A percentile compares a stretch with the other conserved stretches of the same genome.
Evolutionary conservation across 2,797 vertebrate species (phyloP).

Genomic region (Scyliorhinus canicula): DNA sequence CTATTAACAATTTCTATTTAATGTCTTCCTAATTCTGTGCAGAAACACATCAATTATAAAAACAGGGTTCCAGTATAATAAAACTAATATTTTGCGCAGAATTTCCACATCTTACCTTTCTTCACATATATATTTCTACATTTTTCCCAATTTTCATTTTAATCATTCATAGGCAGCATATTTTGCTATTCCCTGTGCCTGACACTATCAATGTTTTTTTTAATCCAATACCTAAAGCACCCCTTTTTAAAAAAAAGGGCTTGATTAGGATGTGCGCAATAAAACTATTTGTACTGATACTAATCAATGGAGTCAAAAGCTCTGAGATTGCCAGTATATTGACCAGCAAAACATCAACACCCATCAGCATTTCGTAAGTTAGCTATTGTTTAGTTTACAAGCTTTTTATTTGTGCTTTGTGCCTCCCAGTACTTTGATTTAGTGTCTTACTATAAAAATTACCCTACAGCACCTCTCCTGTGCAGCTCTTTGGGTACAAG

Average conservation of each 20-base stretch:
- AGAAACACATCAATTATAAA: neutral
- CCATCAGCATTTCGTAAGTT: conserved; percentile 1
- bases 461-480: neutral
- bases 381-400: conserved; percentile 2
- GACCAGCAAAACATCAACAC: neutral
- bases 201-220: neutral
- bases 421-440: neutral
- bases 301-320: neutral
- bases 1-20: neutral
- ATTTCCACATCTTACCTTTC: neutral
- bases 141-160: neutral
- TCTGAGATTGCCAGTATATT: neutral
- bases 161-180: neutral
- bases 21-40: neutral
- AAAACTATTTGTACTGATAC: neutral
- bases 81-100: neutral
- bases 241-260: neutral
- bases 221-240: neutral
- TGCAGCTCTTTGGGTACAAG: conserved; percentile 24
- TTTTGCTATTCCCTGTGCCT: neutral
- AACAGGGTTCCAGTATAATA: neutral
- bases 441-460: conserved; percentile 33
- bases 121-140: neutral
- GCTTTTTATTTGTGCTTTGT: conserved; percentile 7
- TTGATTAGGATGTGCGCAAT: neutral